Percentiles rank a stretch among this genome's conserved stretches.
These are phyloP conservation scores for Sarotherodon lohbergeri DNA, from an alignment of 2,113 vertebrate species.

Conservation along the genomic window DNA sequence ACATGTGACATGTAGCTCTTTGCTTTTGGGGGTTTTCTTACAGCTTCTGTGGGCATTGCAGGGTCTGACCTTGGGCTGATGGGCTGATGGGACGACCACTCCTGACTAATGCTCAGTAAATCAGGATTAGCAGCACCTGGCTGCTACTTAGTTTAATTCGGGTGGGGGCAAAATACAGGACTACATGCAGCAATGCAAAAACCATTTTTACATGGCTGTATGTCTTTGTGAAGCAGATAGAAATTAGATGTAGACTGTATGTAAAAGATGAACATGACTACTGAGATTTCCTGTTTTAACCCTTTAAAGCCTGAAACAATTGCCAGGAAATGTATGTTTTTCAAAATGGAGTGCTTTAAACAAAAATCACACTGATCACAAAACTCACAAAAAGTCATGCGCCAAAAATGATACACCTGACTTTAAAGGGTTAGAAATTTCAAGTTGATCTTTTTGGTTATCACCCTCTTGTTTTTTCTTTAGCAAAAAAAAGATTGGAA, in stretches of 20 bases:
- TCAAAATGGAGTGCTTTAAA: not conserved
- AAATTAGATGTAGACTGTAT: not conserved
- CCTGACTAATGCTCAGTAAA: not conserved
- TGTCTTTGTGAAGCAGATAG: not conserved
- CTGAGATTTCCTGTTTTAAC: not conserved
- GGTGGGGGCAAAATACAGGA: not conserved
- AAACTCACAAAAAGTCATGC: too few species aligned
- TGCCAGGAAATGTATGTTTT: not conserved
- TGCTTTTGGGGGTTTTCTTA: not conserved
- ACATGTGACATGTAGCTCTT: not conserved
- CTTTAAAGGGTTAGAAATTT: too few species aligned
- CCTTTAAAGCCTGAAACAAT: not conserved
- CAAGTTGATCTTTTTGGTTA: too few species aligned
- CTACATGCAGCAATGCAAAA: not conserved
- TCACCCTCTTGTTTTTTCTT: too few species aligned
- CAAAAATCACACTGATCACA: too few species aligned
- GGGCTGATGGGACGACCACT: not conserved
- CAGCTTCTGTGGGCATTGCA: not conserved
- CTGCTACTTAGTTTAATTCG: not conserved
- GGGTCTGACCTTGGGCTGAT: not conserved
- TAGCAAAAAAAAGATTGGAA: not conserved
- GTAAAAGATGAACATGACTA: not conserved
- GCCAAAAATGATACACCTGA: too few species aligned
- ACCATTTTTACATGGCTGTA: not conserved
- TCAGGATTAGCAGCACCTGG: not conserved